These are phyloP conservation scores for Tyria jacobaeae DNA, from an alignment of 2,888 invertebrate species.

Conservation along the genomic window DNA sequence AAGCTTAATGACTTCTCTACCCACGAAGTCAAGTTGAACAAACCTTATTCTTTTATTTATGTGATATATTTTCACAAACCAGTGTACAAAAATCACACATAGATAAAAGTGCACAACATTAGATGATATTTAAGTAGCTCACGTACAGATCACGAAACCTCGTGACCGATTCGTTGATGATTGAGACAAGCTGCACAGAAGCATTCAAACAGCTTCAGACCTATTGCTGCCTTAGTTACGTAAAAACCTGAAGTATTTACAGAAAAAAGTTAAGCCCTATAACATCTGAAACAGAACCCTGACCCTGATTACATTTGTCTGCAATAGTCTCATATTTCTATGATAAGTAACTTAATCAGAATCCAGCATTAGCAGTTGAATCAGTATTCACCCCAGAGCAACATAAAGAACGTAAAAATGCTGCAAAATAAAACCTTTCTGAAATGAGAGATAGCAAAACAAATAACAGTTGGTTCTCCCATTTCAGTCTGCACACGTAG, in stretches of 20 bases:
- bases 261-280: neutral
- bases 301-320: constrained; percentile 9
- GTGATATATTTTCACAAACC: too few relatives aligned
- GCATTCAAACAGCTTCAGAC: too few relatives aligned
- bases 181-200: constrained; percentile 26
- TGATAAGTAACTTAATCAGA: constrained; percentile 19
- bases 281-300: neutral
- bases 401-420: constrained; percentile 28
- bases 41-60: too few relatives aligned
- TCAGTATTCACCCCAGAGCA: constrained; percentile 39
- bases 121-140: constrained; percentile 50
- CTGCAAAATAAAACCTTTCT: constrained; percentile 35
- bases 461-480: constrained; percentile 11
- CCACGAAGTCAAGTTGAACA: too few relatives aligned
- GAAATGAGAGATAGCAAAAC: constrained; percentile 29
- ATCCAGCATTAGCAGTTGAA: constrained; percentile 20
- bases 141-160: constrained; percentile 32
- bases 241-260: neutral
- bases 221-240: neutral
- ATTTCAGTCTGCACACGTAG: constrained; percentile 1
- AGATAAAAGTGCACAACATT: constrained; percentile 28
- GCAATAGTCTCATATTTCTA: constrained; percentile 12
- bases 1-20: too few relatives aligned
- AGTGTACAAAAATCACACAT: neutral
- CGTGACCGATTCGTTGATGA: constrained; percentile 26